Conservation (phyloP, 2,113 vertebrate genomes). For the Rhineura floridana region DNA sequence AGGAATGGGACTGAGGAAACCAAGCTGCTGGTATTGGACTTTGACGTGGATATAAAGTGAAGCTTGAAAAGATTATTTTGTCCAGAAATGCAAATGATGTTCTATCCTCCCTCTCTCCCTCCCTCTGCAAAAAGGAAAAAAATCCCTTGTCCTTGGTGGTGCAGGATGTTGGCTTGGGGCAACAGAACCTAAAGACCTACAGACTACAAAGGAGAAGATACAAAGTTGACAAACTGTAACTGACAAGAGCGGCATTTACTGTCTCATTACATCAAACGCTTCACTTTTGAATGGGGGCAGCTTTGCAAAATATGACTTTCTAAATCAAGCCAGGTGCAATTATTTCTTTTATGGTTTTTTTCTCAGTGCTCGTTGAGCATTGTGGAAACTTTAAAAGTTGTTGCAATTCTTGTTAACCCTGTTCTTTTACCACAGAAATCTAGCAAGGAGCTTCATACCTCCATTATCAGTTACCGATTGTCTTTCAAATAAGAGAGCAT, state of each 20-base stretch:
- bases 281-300: slow-evolving; percentile 79
- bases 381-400: slow-evolving; percentile 48
- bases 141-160: slow-evolving; percentile 82
- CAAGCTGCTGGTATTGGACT: slow-evolving; percentile 99
- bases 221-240: slow-evolving; percentile 73
- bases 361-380: slow-evolving; percentile 68
- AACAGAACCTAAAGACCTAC: slow-evolving; percentile 84
- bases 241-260: slow-evolving; percentile 76
- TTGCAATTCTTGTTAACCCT: slow-evolving; percentile 65
- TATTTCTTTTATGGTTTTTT: slow-evolving; percentile 74
- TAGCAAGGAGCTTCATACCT: slow-evolving; percentile 67
- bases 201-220: slow-evolving; percentile 76
- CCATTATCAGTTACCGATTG: slow-evolving; percentile 69
- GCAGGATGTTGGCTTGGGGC: slow-evolving; percentile 85
- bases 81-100: slow-evolving; percentile 76
- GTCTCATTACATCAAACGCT: slow-evolving; percentile 77
- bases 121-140: slow-evolving; percentile 55
- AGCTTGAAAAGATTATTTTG: slow-evolving; percentile 74
- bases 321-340: slow-evolving; percentile 89
- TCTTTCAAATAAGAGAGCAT: slow-evolving; percentile 79
- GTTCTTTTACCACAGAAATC: slow-evolving; percentile 71
- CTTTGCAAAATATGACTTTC: slow-evolving; percentile 86
- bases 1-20: slow-evolving; percentile 99
- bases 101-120: slow-evolving; percentile 73
- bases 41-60: slow-evolving; percentile 99